Base-by-base conservation (phyloP, 1,140 invertebrate genomes). In the Gerris buenoi region DNA sequence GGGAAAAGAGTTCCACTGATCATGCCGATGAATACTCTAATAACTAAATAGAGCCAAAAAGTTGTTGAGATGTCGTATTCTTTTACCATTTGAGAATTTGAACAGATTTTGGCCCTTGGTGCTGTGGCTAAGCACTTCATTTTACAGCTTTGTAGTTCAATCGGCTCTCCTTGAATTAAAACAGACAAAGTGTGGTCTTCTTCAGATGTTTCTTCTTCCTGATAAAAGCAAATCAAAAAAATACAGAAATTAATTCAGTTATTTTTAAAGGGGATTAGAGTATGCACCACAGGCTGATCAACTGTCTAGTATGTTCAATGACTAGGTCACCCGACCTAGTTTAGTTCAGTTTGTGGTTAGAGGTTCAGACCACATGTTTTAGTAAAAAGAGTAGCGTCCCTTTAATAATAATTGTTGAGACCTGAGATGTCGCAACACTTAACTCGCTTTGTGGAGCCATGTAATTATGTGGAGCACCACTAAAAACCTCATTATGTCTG, bases 1-100 rank as follows among this genome's bases (percentile, higher is more conserved):
- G 88, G 86, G 72, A 87, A 88, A 1, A 86, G 84, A 2, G 88
- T 90, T 0, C 88, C 88, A 57, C 69, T 67, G 25, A 76, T 74
- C 46, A 79, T 74, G 14, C 86, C 85, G 60, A 90, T 84, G 68
- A 89, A 83, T 2, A 90, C 84, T 64, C 89, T 79, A 2, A 89
- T 81, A 26, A 79, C 75, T n/a, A 89, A 79, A 73, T 90, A 91
- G 1, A 84, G 72, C 87, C 88, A 90, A 74, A 90, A 90, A 0
- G 88, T 90, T 5, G 88, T 71, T 1, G 76, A 74, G 1, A 86
- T 80, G 71, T 89, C 83, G 59, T 85, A 78, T 68, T 86, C 84
- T 10, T 84, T 76, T 2, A 80, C 74, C 65, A 78, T 79, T 33
- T 84, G 76, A 27, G 71, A 72, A 72, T 88, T 88, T 0, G 79